Base-by-base conservation (phyloP, 1,140 invertebrate species). In the Tachypleus tridentatus region DNA sequence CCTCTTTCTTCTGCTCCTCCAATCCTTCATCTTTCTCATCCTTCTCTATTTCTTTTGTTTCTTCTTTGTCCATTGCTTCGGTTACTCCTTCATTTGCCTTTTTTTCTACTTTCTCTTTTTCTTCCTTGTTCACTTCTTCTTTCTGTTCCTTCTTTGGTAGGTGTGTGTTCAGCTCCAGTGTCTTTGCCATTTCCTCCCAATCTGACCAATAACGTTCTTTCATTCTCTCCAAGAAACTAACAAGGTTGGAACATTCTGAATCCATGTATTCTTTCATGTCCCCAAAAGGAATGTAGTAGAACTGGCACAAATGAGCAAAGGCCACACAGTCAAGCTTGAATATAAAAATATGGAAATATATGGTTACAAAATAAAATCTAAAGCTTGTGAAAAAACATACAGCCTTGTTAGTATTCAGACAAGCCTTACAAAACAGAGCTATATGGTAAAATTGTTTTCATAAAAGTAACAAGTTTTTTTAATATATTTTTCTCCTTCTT, bases 141-240 rank as follows among this genome's bases (percentile, higher is more conserved):
- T 89, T 86, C 29, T 90, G 87, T 63, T 82, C 82, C 51, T 87
- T 85, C 76, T 91, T 91, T 64, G 88, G 87, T 72, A 87, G 80
- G 77, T 88, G 88, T 57, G 86, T 86, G 77, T 90, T 90, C 72
- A 90, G 80, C 73, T 90, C 88, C 65, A 90, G 78, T 52, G 85
- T 85, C 71, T 83, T 83, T 80, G 88, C 91, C 69, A 92, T 89
- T 69, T 91, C 87, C 58, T 91, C 89, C 89, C 89, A 93, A 74
- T 93, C 89, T 63, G 86, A 83, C 82, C 87, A 91, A 74, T 88
- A 91, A 72, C 86, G 51, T 51, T 73, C 69, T 61, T 74, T 74
- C 68, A 76, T 73, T 51, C 74, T 64, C 3, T 70, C 65, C 9
- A 74, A 70, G 8, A 71, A 74, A 3, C 61, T 65, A 49, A 74